These are phyloP conservation scores for Spodoptera exigua DNA, from an alignment of 2,888 invertebrate species.

Conservation along the genomic window DNA sequence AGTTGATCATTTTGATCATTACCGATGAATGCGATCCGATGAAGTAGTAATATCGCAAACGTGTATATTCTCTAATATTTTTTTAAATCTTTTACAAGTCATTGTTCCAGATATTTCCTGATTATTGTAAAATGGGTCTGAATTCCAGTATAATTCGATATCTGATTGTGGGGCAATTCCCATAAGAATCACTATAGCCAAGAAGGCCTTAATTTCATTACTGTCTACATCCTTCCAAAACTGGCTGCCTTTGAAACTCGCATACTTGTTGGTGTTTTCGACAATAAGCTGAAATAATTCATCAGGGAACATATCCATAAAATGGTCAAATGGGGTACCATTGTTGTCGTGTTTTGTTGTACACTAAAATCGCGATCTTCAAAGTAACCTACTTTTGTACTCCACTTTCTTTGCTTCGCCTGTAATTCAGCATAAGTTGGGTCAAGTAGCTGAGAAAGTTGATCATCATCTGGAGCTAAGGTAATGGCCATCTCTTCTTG, in stretches of 20 bases:
- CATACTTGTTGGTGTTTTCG: conserved; percentile 33
- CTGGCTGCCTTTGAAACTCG: conserved; percentile 24
- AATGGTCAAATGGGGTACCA: conserved; percentile 20
- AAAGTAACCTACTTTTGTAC: conserved; percentile 14
- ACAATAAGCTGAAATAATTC: conserved; percentile 23
- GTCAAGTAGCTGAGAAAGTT: conserved; percentile 8
- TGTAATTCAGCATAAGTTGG: conserved; percentile 25
- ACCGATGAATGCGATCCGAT: too few species aligned
- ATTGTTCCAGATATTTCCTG: conserved; percentile 23
- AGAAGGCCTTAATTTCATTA: conserved; percentile 33
- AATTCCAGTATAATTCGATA: conserved; percentile 36
- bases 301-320: conserved; percentile 28
- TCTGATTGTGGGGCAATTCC: conserved; percentile 33
- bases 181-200: conserved; percentile 39
- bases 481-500: conserved; percentile 6
- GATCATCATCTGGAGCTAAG: conserved; percentile 16
- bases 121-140: conserved; percentile 42
- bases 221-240: conserved; percentile 30
- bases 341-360: conserved; percentile 7
- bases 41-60: conserved; percentile 25
- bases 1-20: conserved; percentile 36
- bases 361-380: conserved; percentile 13
- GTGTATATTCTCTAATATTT: conserved; percentile 29
- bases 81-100: conserved; percentile 30
- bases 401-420: conserved; percentile 6